Evolutionary conservation across 2,113 vertebrate genomes (phyloP), one percentile per base, ranked within the genome.

Genomic region (Zingel zingel): DNA sequence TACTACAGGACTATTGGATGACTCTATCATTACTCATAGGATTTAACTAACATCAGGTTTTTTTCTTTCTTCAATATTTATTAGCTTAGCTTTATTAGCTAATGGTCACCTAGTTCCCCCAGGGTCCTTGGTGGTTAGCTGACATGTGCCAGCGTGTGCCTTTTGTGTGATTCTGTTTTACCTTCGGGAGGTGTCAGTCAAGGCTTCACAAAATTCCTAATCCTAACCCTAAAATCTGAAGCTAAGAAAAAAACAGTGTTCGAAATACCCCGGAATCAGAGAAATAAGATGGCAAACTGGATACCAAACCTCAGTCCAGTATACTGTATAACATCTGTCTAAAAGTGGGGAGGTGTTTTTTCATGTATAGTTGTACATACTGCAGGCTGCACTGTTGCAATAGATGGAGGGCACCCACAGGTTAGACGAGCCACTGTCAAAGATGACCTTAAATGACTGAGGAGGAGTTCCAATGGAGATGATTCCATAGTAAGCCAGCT

Each of bases 321-420:
- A 39, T 30, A 30, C 33, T 33, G 6, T 43, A 8, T 11, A 43
- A 43, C 10, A 43, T 43, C 39, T 43, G 39, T 11, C 33, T 33
- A 33, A 33, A 33, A 33, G 5, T 33, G 6, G 5, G 33, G 33
- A 6, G 33, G 33, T 33, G 33, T 33, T 33, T 33, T 11, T 3
- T 11, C 30, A 12, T 15, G 23, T 30, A 7, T 15, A 11, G 23
- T 47, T 57, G 16, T 68, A 92, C 91, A 2, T 75, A 94, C 90
- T 77, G 85, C 93, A 93, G 36, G 90, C 70, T 12, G 63, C 0
- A 23, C 91, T 94, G 80, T 0, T 81, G 83, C 93, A 94, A 86
- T 91, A 92, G 83, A 88, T 1, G 19, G 93, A 94, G 21, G 92
- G 93, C 53, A 94, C 76, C 90, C 91, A 94, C 77, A 93, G 90